Conservation (phyloP, 2,113 vertebrate genomes). For the Zosterops japonicus region DNA sequence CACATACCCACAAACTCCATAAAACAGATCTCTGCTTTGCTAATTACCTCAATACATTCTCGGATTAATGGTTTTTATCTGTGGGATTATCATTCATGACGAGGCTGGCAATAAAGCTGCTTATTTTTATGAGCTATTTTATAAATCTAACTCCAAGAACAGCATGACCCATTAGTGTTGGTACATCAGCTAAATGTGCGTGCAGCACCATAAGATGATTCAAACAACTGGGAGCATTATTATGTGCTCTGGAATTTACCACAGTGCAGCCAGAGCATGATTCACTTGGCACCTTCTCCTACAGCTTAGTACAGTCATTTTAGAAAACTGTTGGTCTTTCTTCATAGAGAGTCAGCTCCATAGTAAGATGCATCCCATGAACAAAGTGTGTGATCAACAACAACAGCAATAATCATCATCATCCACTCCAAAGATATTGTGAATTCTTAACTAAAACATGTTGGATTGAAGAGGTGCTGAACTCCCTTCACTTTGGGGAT, state of each 20-base stretch:
- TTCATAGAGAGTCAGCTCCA: neutral
- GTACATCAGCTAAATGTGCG: constrained; percentile 36
- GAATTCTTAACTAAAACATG: neutral
- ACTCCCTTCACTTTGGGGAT: neutral
- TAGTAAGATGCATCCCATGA: neutral
- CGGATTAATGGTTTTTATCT: constrained; percentile 50
- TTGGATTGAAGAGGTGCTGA: neutral
- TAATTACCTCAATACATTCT: neutral
- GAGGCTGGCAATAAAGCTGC: neutral
- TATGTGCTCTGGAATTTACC: neutral
- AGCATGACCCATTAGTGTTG: constrained; percentile 18
- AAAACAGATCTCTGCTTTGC: neutral
- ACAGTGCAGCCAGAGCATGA: neutral
- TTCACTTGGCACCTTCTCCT: constrained; percentile 25
- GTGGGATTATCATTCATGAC: constrained; percentile 14
- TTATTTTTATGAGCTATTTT: constrained; percentile 42
- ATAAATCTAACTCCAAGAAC: constrained; percentile 10
- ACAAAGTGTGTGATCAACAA: neutral
- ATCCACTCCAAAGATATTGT: neutral
- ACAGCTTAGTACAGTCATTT: neutral
- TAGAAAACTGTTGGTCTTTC: neutral
- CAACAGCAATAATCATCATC: neutral
- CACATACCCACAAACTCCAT: neutral
- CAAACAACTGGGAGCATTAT: constrained; percentile 30
- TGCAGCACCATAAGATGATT: neutral